These are phyloP conservation scores for Rhegmatorhina hoffmannsi DNA, from an alignment of 2,113 vertebrate species.

Conservation along the genomic window DNA sequence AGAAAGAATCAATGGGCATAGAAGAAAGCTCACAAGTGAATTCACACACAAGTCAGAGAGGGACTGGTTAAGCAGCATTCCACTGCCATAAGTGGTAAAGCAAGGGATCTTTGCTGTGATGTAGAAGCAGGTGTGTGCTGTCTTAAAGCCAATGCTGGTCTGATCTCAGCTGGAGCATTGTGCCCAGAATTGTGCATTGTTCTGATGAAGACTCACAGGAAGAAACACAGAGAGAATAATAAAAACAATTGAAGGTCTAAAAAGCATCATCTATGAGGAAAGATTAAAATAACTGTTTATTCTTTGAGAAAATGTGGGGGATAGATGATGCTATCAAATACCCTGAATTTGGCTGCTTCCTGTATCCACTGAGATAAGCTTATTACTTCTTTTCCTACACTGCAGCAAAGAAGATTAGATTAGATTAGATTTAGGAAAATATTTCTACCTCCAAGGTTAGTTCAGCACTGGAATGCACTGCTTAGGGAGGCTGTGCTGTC, in stretches of 20 bases:
- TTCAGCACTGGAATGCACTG: not conserved
- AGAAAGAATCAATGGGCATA: not conserved
- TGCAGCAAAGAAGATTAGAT: not conserved
- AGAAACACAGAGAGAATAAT: not conserved
- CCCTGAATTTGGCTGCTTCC: not conserved
- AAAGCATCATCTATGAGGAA: not conserved
- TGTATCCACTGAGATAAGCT: not conserved
- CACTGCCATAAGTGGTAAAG: not conserved
- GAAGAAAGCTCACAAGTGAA: not conserved
- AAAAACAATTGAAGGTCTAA: not conserved
- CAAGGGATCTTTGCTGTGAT: not conserved
- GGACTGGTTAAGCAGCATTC: not conserved
- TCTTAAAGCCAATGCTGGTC: not conserved
- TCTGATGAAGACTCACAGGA: not conserved
- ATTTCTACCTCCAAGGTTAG: not conserved
- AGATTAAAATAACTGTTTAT: not conserved
- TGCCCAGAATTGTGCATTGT: not conserved
- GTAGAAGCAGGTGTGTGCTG: not conserved
- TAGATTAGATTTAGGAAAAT: not conserved
- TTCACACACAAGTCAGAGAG: not conserved
- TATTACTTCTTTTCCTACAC: not conserved
- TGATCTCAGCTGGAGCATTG: not conserved
- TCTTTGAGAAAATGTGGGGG: not conserved
- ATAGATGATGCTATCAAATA: not conserved
- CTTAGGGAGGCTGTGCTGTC: not conserved